Conservation (phyloP, 1,140 invertebrate genomes). For the Aricia agestis region DNA sequence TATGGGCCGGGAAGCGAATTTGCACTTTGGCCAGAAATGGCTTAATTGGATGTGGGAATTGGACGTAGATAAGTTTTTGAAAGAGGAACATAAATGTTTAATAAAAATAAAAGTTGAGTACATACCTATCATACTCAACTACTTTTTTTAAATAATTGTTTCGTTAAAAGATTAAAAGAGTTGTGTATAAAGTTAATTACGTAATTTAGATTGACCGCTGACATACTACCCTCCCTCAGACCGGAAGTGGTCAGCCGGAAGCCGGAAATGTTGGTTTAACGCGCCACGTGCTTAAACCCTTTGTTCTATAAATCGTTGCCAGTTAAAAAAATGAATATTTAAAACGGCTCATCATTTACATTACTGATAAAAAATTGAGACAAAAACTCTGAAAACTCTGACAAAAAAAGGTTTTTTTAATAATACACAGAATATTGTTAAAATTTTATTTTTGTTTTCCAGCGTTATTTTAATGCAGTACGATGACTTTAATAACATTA, state of each 20-base stretch:
- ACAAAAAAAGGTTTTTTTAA: conserved; percentile 10
- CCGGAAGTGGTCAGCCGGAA: conserved; percentile 45
- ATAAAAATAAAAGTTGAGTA: too few species aligned
- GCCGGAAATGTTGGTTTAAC: conserved; percentile 36
- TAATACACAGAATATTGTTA: conserved; percentile 17
- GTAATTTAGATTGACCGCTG: conserved; percentile 16
- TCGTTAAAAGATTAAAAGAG: not conserved
- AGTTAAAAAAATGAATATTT: not conserved
- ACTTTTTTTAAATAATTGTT: not conserved
- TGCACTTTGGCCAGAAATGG: too few species aligned
- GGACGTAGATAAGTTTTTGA: too few species aligned
- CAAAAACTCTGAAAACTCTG: too few species aligned
- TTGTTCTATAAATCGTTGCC: not conserved
- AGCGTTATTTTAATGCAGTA: conserved; percentile 58
- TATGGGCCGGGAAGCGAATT: too few species aligned
- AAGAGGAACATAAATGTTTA: too few species aligned
- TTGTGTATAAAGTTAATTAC: not conserved
- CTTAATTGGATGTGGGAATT: too few species aligned
- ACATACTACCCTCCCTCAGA: conserved; percentile 35
- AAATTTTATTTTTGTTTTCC: conserved; percentile 31
- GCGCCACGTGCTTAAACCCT: conserved; percentile 3
- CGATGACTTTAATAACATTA: conserved; percentile 68
- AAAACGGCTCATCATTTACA: not conserved
- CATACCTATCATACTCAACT: too few species aligned
- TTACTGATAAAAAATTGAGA: too few species aligned